phyloP scores from a whole-genome alignment of 2,797 vertebrate species.

The Lacerta bilineata region DNA sequence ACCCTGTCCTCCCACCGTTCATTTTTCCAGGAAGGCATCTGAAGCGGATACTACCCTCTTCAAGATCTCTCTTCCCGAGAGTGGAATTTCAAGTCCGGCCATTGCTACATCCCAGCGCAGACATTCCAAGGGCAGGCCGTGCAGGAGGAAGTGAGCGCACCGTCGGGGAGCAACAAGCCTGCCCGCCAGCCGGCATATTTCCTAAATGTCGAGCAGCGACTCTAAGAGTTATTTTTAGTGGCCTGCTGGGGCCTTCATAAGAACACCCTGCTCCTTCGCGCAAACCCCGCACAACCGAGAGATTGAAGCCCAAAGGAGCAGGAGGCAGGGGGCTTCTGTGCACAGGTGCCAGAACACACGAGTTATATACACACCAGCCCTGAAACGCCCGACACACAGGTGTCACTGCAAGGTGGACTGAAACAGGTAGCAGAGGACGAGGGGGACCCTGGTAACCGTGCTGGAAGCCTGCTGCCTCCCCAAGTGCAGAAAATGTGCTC shows the following conservation, averaged over 20 bases:
- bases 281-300: neutral
- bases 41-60: neutral
- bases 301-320: neutral
- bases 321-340: neutral
- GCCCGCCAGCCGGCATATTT: neutral
- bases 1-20: neutral
- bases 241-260: neutral
- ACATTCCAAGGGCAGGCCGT: neutral
- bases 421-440: too few species aligned
- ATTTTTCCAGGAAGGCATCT: neutral
- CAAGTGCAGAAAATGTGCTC: neutral
- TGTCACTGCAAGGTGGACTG: neutral
- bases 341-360: neutral
- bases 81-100: neutral
- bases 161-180: neutral
- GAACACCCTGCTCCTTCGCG: neutral
- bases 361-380: neutral
- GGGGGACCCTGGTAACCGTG: neutral
- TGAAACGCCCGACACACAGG: neutral
- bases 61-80: neutral
- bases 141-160: neutral
- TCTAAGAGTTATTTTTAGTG: constrained; percentile 6
- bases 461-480: too few species aligned
- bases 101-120: neutral
- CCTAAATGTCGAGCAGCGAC: neutral